phyloP scores from a whole-genome alignment of 2,797 vertebrate genomes.

The Alectoris magna region DNA sequence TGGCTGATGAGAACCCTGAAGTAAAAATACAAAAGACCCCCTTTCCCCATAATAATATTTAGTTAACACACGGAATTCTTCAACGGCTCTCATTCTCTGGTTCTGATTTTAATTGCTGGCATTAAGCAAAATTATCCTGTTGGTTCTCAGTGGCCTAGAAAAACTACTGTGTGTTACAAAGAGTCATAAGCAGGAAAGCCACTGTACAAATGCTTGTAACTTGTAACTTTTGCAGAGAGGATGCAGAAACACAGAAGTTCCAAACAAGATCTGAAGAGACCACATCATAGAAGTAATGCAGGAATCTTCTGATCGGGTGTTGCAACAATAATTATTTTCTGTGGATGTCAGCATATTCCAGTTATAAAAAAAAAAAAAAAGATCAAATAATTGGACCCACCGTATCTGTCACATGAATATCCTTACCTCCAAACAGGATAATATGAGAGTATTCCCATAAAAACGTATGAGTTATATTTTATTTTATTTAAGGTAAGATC shows the following conservation, averaged over 20 bases:
- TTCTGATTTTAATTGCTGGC: background rate
- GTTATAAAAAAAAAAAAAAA: background rate
- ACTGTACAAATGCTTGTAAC: background rate
- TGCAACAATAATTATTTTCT: background rate
- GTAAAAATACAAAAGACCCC: background rate
- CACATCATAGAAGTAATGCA: background rate
- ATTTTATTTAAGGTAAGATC: background rate
- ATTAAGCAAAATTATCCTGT: background rate
- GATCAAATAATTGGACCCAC: background rate
- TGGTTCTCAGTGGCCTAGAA: background rate
- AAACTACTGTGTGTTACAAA: background rate
- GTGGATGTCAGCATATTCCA: background rate
- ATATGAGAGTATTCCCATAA: too few relatives aligned
- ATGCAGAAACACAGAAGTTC: background rate
- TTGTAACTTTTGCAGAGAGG: background rate
- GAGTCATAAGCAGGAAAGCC: background rate
- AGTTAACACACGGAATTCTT: conserved; percentile 48
- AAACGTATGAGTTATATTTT: background rate
- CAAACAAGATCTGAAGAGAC: background rate
- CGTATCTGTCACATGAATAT: background rate
- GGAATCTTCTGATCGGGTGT: background rate
- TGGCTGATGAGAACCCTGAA: background rate
- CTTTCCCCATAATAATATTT: conserved; percentile 45
- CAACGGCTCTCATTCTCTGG: background rate
- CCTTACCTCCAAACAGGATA: background rate